Evolutionary conservation across 2,888 invertebrate genomes (phyloP).

Genomic region (Pristionchus mayeri): DNA sequence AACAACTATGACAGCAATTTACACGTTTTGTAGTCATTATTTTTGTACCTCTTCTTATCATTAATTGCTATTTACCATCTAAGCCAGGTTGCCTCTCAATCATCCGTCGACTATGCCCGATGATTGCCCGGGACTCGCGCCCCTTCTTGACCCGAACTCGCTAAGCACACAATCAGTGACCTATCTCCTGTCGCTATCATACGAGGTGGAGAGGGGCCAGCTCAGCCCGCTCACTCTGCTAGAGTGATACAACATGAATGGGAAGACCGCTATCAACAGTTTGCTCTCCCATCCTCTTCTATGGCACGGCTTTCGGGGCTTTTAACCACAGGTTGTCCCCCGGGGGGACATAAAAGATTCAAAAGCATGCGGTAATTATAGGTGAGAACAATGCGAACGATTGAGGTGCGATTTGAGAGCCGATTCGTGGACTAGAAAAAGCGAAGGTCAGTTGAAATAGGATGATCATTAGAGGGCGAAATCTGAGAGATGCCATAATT

Average conservation of each 20-base stretch:
- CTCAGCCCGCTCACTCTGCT: background rate
- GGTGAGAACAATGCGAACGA: constrained; percentile 1
- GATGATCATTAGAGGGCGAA: background rate
- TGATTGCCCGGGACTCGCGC: background rate
- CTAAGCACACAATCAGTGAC: constrained; percentile 25
- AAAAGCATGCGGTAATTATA: background rate
- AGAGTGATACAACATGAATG: background rate
- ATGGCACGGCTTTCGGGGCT: background rate
- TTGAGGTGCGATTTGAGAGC: background rate
- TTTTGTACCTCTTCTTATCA: no score
- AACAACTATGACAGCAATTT: no score
- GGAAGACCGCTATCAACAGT: constrained; percentile 1
- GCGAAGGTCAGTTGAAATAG: background rate
- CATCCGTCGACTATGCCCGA: background rate
- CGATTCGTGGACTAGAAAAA: background rate
- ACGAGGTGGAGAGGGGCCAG: background rate
- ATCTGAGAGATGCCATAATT: background rate
- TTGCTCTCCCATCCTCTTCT: background rate
- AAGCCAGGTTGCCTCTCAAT: no score
- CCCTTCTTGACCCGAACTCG: constrained; percentile 9
- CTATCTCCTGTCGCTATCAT: background rate
- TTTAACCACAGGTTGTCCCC: no score
- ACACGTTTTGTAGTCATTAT: no score
- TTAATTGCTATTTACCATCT: background rate
- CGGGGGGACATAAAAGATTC: background rate